A percentile compares a stretch with the other conserved stretches of the same genome.
Evolutionary conservation across 1,140 invertebrate species (phyloP).

Genomic region (Listronotus bonariensis): DNA sequence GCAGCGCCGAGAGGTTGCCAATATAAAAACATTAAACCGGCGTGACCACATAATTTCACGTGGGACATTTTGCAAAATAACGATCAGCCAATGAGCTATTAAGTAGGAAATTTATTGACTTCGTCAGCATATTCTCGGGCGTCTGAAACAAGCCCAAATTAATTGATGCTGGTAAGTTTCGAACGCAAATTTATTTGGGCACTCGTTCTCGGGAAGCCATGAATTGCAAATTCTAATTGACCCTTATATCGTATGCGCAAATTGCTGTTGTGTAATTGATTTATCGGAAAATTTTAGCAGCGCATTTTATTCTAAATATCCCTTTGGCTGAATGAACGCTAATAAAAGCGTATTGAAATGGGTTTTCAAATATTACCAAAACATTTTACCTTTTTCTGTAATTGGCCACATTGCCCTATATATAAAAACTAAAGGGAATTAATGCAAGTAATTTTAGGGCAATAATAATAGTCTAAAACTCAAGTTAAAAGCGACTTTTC

Average conservation of each 20-base stretch:
- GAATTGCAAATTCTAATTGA: constrained; percentile 40
- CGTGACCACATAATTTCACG: constrained; percentile 4
- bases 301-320: too few species aligned
- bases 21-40: constrained; percentile 1
- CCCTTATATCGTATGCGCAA: constrained; percentile 7
- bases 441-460: too few species aligned
- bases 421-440: too few species aligned
- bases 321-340: too few species aligned
- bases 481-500: too few species aligned
- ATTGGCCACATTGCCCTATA: too few species aligned
- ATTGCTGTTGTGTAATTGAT: constrained; percentile 9
- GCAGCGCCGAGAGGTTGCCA: too few species aligned
- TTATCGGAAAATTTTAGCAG: constrained; percentile 10
- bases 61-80: constrained; percentile 3
- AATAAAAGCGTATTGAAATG: too few species aligned
- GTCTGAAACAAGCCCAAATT: constrained; percentile 16
- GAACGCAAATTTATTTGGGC: constrained; percentile 28
- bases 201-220: constrained; percentile 19
- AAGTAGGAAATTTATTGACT: constrained; percentile 23
- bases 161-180: constrained; percentile 32
- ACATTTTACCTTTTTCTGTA: too few species aligned
- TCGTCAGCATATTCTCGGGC: constrained; percentile 20
- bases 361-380: too few species aligned
- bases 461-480: too few species aligned
- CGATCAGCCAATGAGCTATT: constrained; percentile 6